Evolutionary conservation across 2,113 vertebrate genomes (phyloP).

Genomic region (Circaetus gallicus): DNA sequence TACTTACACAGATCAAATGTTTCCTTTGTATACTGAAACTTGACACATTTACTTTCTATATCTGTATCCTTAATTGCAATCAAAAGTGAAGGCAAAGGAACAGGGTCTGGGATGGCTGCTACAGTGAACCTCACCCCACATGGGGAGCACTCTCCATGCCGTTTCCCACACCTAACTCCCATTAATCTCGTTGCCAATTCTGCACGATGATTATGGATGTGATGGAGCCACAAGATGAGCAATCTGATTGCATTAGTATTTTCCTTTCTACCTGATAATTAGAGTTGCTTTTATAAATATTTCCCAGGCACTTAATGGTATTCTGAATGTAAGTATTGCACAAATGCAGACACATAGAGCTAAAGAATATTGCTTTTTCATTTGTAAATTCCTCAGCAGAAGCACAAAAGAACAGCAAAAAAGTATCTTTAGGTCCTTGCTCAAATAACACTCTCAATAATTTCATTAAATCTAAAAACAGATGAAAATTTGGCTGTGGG

Average conservation of each 20-base stretch:
- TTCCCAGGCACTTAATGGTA: background rate
- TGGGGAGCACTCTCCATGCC: rapidly evolving
- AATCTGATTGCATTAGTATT: background rate
- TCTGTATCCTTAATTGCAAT: background rate
- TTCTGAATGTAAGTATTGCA: background rate
- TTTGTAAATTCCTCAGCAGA: background rate
- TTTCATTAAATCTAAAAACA: background rate
- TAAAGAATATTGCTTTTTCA: background rate
- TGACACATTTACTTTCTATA: background rate
- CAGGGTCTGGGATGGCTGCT: background rate
- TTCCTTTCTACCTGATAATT: background rate
- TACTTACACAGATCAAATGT: background rate
- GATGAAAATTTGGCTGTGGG: background rate
- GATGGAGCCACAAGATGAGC: background rate
- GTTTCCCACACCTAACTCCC: background rate
- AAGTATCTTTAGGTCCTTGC: background rate
- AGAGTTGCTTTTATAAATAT: background rate
- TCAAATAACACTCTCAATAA: background rate
- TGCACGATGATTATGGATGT: background rate
- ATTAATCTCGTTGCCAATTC: background rate
- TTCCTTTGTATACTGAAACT: background rate
- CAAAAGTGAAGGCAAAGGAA: background rate
- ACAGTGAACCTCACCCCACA: background rate
- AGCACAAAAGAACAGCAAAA: background rate
- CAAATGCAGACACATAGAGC: background rate